A percentile compares a stretch with the other conserved stretches of the same genome.
These are phyloP conservation scores for Halocynthia roretzi DNA, from an alignment of 23 tunicate species.

Conservation along the genomic window DNA sequence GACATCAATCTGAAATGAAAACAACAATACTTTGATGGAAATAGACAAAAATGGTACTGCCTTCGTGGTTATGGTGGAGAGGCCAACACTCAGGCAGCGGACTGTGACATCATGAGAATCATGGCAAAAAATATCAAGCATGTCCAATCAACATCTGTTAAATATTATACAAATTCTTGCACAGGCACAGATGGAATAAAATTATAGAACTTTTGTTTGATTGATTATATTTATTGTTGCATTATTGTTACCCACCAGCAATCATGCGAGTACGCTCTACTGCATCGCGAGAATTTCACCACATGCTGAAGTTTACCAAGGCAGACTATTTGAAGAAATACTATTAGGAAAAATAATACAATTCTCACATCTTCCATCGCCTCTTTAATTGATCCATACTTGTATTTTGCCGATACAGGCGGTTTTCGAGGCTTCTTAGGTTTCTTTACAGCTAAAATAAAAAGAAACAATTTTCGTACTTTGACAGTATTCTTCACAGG, in stretches of 20 bases:
- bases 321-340: no score
- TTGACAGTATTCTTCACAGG: background rate
- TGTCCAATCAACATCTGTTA: no score
- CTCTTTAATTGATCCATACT: constrained; percentile 22
- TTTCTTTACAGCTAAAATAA: constrained; percentile 2
- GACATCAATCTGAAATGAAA: background rate
- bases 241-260: no score
- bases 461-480: background rate
- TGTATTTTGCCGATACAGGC: constrained; percentile 5
- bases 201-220: no score
- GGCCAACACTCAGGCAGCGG: background rate
- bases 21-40: background rate
- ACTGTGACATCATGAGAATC: background rate
- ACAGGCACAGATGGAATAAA: no score
- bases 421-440: constrained; percentile 18
- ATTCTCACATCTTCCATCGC: constrained; percentile 20
- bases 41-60: background rate
- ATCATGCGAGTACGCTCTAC: no score
- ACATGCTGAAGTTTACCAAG: no score
- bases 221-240: no score
- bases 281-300: no score
- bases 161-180: no score
- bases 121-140: background rate
- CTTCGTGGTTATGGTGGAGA: background rate
- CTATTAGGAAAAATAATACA: background rate